Evolutionary conservation across 1,140 invertebrate species (phyloP).

Genomic region (Bilobella aurantiaca): DNA sequence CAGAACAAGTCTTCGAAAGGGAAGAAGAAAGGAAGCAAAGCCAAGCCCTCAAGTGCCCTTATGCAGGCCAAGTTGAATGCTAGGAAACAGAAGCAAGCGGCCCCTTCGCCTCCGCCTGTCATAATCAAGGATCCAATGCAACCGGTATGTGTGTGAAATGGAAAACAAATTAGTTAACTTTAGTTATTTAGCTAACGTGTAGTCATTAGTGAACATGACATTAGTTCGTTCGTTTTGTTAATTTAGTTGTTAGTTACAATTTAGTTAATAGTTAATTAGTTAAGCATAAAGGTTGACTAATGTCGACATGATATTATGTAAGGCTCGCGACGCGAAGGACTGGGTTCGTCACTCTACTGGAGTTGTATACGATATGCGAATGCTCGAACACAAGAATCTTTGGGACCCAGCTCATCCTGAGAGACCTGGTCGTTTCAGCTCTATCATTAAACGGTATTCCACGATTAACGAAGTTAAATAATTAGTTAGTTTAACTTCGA

Average conservation of each 20-base stretch:
- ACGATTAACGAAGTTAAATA: background rate
- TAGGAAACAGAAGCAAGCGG: background rate
- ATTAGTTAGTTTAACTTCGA: background rate
- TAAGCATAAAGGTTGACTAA: too few species aligned
- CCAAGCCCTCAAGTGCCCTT: background rate
- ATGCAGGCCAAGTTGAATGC: background rate
- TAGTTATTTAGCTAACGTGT: too few species aligned
- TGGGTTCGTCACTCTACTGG: background rate
- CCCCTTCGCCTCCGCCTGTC: background rate
- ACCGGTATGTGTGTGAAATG: background rate
- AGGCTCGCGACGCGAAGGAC: background rate
- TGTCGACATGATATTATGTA: background rate
- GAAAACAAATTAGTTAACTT: background rate
- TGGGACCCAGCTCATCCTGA: conserved; percentile 77
- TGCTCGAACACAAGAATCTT: conserved; percentile 63
- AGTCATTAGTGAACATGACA: background rate
- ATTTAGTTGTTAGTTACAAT: too few species aligned
- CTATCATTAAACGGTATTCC: conserved; percentile 12
- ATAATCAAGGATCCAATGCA: background rate
- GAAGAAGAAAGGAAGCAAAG: background rate
- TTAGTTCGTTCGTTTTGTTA: background rate
- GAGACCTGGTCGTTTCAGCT: conserved; percentile 10
- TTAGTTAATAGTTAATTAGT: too few species aligned
- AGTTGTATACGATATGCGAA: conserved; percentile 56
- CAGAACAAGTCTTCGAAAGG: background rate